Conservation (phyloP, 2,888 invertebrate genomes). For the Nomada flava region DNA sequence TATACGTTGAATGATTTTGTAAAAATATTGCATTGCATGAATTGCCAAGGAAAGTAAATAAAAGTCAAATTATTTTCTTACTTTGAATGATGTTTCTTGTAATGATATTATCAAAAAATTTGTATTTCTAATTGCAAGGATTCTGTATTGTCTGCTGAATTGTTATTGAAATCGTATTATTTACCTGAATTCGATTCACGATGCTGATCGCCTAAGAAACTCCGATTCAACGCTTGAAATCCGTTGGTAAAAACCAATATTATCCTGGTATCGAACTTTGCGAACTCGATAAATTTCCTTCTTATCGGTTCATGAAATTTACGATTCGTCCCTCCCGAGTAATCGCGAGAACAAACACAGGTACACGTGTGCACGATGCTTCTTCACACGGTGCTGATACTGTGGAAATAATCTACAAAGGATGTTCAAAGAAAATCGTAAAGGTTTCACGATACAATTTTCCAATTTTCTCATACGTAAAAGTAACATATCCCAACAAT, state of each 20-base stretch:
- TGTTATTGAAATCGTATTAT: background rate
- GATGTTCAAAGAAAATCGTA: background rate
- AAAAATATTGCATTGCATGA: no score
- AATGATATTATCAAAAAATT: no score
- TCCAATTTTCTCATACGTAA: background rate
- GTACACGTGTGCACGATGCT: background rate
- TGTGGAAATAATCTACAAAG: background rate
- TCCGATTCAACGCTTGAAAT: conserved; percentile 15
- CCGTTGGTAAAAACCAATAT: conserved; percentile 38
- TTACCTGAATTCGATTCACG: background rate
- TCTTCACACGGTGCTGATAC: background rate
- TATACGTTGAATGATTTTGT: no score
- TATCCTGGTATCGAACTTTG: conserved; percentile 25
- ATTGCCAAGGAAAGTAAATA: no score
- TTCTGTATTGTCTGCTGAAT: no score
- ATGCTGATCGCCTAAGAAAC: conserved; percentile 10
- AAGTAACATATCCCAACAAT: no score
- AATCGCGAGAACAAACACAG: conserved; percentile 28
- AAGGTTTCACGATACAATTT: background rate
- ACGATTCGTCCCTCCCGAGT: conserved; percentile 23
- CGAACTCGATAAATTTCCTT: conserved; percentile 26
- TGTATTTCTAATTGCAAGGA: no score
- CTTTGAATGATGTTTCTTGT: no score
- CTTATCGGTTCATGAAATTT: conserved; percentile 25
- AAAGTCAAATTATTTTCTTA: no score